Conservation (phyloP, 1,140 invertebrate genomes). For the Schlechtendalia chinensis region DNA sequence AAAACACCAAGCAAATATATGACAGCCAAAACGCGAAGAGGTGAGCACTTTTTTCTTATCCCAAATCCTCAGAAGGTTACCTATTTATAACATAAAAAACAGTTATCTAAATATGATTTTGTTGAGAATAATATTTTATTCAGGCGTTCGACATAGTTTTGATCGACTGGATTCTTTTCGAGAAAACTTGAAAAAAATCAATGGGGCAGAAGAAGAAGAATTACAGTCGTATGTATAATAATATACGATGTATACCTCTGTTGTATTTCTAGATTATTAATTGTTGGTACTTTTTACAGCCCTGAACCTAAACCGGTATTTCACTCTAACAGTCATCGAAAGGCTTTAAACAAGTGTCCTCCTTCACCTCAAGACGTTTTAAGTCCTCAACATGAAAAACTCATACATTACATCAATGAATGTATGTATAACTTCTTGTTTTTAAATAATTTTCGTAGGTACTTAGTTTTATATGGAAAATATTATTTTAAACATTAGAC, state of each 20-base stretch:
- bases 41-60: slow-evolving; percentile 6
- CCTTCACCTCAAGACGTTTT: slow-evolving; percentile 19
- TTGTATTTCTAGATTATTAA: not conserved
- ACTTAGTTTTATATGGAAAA: not conserved
- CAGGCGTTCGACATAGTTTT: slow-evolving; percentile 38
- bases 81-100: slow-evolving; percentile 9
- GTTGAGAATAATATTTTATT: not conserved
- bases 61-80: not conserved
- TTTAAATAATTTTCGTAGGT: not conserved
- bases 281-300: not conserved
- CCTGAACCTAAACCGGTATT: slow-evolving; percentile 43
- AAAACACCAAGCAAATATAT: slow-evolving; percentile 45
- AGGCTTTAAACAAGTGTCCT: slow-evolving; percentile 22
- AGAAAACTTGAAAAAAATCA: slow-evolving; percentile 32
- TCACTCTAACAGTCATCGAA: slow-evolving; percentile 36
- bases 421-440: slow-evolving; percentile 13
- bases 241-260: not conserved
- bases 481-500: not conserved
- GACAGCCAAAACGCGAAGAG: slow-evolving; percentile 44
- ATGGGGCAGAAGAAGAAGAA: slow-evolving; percentile 39
- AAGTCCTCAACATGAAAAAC: slow-evolving; percentile 47
- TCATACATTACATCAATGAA: slow-evolving; percentile 41
- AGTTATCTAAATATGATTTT: not conserved
- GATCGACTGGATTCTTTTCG: slow-evolving; percentile 38
- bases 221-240: slow-evolving; percentile 17